Base-by-base conservation (phyloP, 1,140 invertebrate genomes). In the Pachyrhynchus sulphureomaculatus region DNA sequence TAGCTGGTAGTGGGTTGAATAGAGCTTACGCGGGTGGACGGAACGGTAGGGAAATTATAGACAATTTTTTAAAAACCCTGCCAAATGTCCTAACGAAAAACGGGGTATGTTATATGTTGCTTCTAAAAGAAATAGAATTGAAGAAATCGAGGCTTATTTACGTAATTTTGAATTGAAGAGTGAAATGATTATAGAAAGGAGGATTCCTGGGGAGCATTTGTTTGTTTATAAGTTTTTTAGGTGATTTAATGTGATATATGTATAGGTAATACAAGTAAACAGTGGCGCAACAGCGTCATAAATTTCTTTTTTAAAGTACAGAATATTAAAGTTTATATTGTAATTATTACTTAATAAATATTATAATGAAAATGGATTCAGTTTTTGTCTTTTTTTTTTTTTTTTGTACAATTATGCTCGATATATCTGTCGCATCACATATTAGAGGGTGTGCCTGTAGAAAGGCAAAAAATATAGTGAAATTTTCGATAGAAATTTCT, bases 11-110 rank as follows among this genome's bases (percentile, higher is more conserved):
- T 29, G 80, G 83, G 42, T 81, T 91, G 29, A 81, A 79, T 29
- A 83, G 82, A 64, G 82, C 92, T 29, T 96, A 93, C 92, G 93
- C 93, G 23, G 94, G 95, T 32, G 93, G 94, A 0, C 44, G 72
- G 6, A 81, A 86, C 68, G 95, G 94, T 2, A 79, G 92, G 59
- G 77, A 86, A 77, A 85, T 96, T 2, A 93, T 90, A 41, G 89
- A 96, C 74, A 76, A 83, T 70, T 76, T 96, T 58, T 82, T 96
- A 15, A 71, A 81, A 26, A 72, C 77, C 56, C 80, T 96, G 66
- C 80, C 85, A 58, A 70, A 84, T 62, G 79, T 93, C 42, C 77
- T 97, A 24, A 86, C 87, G 8, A 64, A 78, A 1, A 72, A 78
- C 32, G 93, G 94, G 8, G 75, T 88, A 0, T 91, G 94, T 77